Conservation (phyloP, 2,797 vertebrate genomes). For the Platyrinchus mystaceus region DNA sequence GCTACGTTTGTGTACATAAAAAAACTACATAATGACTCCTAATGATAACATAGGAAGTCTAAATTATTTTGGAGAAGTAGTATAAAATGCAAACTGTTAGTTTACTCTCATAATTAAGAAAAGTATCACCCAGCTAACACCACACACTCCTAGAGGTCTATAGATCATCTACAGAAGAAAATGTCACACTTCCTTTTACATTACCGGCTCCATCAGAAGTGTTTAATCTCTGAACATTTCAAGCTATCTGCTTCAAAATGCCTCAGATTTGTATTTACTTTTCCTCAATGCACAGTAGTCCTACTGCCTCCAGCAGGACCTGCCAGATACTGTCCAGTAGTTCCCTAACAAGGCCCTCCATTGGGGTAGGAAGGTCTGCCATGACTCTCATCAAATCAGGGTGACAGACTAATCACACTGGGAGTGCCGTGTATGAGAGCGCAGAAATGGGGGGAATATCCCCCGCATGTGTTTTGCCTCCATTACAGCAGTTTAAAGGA, state of each 20-base stretch:
- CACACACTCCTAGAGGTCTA: not conserved
- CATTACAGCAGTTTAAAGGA: slow-evolving; percentile 56
- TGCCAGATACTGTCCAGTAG: not conserved
- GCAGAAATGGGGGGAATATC: slow-evolving; percentile 18
- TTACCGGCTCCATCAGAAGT: not conserved
- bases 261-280: not conserved
- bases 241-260: not conserved
- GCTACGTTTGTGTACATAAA: not conserved
- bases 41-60: not conserved
- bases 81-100: not conserved
- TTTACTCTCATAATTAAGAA: not conserved
- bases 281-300: not conserved
- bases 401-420: slow-evolving; percentile 54
- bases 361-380: not conserved
- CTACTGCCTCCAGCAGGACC: not conserved
- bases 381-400: slow-evolving; percentile 22
- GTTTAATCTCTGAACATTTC: not conserved
- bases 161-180: not conserved
- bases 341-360: not conserved
- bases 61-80: not conserved
- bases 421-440: not conserved
- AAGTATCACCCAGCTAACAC: not conserved
- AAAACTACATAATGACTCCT: not conserved
- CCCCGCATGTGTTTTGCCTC: slow-evolving; percentile 59
- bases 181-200: not conserved